A percentile compares a stretch with the other conserved stretches of the same genome.
phyloP scores from a whole-genome alignment of 2,797 vertebrate species.

The Rhadinocentrus ornatus region DNA sequence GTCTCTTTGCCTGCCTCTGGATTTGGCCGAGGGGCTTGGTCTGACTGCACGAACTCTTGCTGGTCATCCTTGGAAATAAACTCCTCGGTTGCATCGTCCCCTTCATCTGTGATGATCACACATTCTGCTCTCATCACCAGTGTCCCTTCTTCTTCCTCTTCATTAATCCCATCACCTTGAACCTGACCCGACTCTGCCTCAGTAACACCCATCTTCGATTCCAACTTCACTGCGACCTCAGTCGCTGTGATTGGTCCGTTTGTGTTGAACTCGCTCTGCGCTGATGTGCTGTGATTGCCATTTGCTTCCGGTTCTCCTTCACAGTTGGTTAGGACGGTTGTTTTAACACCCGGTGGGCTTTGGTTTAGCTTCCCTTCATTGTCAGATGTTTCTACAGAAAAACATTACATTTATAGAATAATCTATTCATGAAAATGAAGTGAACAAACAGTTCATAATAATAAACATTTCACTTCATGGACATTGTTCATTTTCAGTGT shows the following conservation, averaged over 20 bases:
- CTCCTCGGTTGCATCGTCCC: constrained; percentile 62
- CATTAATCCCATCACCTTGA: constrained; percentile 25
- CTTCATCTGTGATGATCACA: constrained; percentile 80
- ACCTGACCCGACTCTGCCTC: constrained; percentile 42
- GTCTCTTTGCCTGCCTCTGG: constrained; percentile 14
- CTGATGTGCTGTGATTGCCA: constrained; percentile 6
- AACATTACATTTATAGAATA: background rate
- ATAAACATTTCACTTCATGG: too few species aligned
- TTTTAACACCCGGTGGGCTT: constrained; percentile 10
- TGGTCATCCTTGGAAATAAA: constrained; percentile 39
- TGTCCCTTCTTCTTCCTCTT: constrained; percentile 59
- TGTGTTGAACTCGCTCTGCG: constrained; percentile 24
- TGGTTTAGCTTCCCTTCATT: constrained; percentile 20
- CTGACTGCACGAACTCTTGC: constrained; percentile 23
- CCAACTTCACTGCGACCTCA: constrained; percentile 26
- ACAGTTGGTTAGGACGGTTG: constrained; percentile 58
- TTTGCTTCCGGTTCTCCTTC: constrained; percentile 14
- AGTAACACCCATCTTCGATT: constrained; percentile 27
- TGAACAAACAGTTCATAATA: too few species aligned
- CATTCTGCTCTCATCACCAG: constrained; percentile 79
- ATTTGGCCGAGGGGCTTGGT: constrained; percentile 11
- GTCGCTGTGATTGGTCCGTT: constrained; percentile 41
- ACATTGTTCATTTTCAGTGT: too few species aligned
- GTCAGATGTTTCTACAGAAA: constrained; percentile 32
- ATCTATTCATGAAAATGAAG: too few species aligned